Evolutionary conservation across 2,797 vertebrate genomes (phyloP), one percentile per base, ranked within the genome.

Genomic region (Falco biarmicus): DNA sequence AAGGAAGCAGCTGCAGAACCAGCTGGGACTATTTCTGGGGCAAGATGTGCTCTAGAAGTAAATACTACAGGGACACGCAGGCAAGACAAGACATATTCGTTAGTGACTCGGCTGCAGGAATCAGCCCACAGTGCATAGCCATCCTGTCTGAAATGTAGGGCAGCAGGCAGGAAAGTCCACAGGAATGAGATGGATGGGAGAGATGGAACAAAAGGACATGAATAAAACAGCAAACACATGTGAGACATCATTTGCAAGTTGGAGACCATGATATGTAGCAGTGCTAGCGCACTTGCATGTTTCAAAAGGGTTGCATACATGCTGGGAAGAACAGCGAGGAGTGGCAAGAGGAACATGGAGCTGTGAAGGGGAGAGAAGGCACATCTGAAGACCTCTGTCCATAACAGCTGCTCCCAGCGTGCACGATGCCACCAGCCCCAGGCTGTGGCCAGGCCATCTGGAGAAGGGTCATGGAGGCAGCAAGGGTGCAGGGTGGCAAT

Each of bases 211-310:
- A 65, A 81, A 89, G 16, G 53, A 66, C 25, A 57, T 20, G 41
- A 54, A 41, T 25, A 29, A 29, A 68, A 4, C 22, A 64, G 34
- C 63, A 83, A 37, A 51, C 2, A 3, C 25, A 15, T 0, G 5
- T 3, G 20, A 50, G 54, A 70, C 12, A 51, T n/a, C n/a, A 8
- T 31, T 25, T 37, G 47, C 41, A 65, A 65, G 68, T 15, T 47
- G 47, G 28, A 48, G 15, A 57, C 20, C 15, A 11, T 0, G 4
- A 5, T 47, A 50, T 0, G 9, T 43, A 76, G 37, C 53, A 56
- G 34, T 32, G 32, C 45, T 47, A 17, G 9, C 5, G 75, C 48
- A 13, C 48, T 47, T 11, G 13, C 10, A 22, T 0, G 0, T n/a
- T 61, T 73, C 41, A 7, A 9, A 50, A 75, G 54, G 28, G 14